Percentiles rank a stretch among this genome's conserved stretches.
Conservation (phyloP, 2,888 invertebrate genomes). For the Limulus polyphemus region DNA sequence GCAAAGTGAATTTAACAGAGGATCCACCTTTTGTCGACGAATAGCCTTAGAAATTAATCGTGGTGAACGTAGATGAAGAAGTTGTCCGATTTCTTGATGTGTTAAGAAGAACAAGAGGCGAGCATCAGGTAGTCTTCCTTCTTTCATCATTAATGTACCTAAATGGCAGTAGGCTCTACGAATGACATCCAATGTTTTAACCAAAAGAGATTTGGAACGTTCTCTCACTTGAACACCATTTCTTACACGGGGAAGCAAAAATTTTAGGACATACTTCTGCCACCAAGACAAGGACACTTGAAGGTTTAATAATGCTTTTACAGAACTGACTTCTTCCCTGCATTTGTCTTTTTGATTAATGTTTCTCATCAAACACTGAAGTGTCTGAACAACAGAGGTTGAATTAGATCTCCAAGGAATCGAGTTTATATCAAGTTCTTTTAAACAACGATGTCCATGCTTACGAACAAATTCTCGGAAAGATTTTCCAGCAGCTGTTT, state of each 20-base stretch:
- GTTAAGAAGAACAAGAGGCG: constrained; percentile 21
- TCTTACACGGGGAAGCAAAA: constrained; percentile 49
- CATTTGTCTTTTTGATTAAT: too few species aligned
- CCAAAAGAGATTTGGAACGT: constrained; percentile 41
- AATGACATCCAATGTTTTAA: constrained; percentile 13
- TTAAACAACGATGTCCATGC: constrained; percentile 54
- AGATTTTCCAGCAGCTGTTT: constrained; percentile 40
- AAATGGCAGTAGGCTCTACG: constrained; percentile 15
- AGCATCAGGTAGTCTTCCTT: constrained; percentile 20
- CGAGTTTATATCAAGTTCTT: constrained; percentile 31
- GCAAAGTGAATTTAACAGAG: constrained; percentile 9
- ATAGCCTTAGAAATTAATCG: constrained; percentile 16
- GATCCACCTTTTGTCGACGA: constrained; percentile 11
- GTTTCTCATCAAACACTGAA: background rate
- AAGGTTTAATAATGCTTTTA: too few species aligned
- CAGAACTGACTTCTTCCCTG: too few species aligned
- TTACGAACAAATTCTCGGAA: constrained; percentile 49
- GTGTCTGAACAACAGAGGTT: background rate
- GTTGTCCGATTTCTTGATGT: constrained; percentile 19
- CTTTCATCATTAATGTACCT: constrained; percentile 16
- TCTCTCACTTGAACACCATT: constrained; percentile 52
- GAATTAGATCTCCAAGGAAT: constrained; percentile 3
- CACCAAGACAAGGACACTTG: too few species aligned
- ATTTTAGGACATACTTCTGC: constrained; percentile 31
- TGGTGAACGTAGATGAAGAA: constrained; percentile 15